phyloP scores from a whole-genome alignment of 2,113 vertebrate genomes.

The Spermophilus dauricus region DNA sequence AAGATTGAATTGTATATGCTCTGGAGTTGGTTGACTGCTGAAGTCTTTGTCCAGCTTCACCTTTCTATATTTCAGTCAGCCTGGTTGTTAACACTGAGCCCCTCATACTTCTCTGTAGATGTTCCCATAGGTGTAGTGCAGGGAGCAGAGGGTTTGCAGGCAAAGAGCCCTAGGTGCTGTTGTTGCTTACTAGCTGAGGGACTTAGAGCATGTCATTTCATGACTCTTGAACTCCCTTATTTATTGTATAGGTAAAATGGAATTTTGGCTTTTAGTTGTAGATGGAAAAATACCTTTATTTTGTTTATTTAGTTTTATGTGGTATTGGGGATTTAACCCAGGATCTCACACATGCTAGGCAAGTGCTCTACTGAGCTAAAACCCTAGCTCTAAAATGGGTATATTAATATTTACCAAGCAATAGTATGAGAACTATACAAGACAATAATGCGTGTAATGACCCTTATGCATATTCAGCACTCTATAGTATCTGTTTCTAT shows the following conservation, averaged over 20 bases:
- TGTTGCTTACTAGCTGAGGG: neutral
- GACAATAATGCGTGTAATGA: neutral
- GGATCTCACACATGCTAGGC: no score
- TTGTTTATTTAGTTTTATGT: no score
- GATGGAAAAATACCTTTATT: no score
- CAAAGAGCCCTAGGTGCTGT: neutral
- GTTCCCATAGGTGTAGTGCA: neutral
- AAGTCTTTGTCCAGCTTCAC: neutral
- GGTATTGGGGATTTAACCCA: no score
- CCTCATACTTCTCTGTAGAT: neutral
- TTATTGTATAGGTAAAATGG: neutral
- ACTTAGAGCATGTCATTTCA: neutral
- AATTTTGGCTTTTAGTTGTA: no score
- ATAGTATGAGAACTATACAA: neutral
- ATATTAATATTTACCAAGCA: neutral
- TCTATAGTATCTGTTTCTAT: neutral
- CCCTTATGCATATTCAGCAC: neutral
- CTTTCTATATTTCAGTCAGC: neutral
- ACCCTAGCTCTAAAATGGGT: no score
- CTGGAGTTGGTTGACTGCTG: neutral
- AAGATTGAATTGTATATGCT: neutral
- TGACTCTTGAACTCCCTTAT: slow-evolving; percentile 13
- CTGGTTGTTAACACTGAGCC: neutral
- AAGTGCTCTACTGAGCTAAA: no score
- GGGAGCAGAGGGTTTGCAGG: neutral